Base-by-base conservation (phyloP, 2,888 invertebrate species). In the Euplagia quadripunctaria region DNA sequence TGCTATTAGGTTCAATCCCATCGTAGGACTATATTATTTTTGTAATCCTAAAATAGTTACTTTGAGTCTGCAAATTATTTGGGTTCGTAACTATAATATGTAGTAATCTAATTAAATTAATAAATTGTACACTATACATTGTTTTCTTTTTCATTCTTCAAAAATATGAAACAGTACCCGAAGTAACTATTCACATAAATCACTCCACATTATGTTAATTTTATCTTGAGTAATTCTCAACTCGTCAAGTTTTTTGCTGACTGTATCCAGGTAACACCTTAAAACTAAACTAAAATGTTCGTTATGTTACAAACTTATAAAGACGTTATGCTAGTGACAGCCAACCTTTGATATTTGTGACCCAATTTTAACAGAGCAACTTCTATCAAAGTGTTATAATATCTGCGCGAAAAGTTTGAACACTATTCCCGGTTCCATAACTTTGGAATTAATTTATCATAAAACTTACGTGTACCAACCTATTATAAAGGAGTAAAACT, bases 341-440 rank as follows among this genome's bases (percentile, higher is more conserved):
- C 74, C 72, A 84, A 82, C 81, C 82, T 82, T 74, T 75, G 75
- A 83, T 77, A 84, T 82, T 84, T 82, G 82, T 73, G 76, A 78
- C 72, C 77, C 75, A 82, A 82, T 82, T 83, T 81, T 77, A 77
- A 79, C 69, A 20, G 31, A 31, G 75, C 66, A 78, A 82, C 72
- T 79, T 76, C 70, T 70, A 68, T 58, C 78, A 73, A 78, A 83
- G 74, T 83, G 78, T 76, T 82, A 81, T 83, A 82, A 82, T 81
- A 82, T 79, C 76, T 74, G 73, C 76, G 74, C 46, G 64, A 68
- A 77, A 83, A 82, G 72, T 82, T 84, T 78, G 69, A 75, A 73
- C 70, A 77, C 68, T 81, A 80, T 78, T 74, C 73, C 72, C 73
- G 61, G 71, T 70, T 68, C 72, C 63, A 51, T 79, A 75, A 73